These are phyloP conservation scores for Amphiprion ocellaris DNA, from an alignment of 2,113 vertebrate species.

Conservation along the genomic window DNA sequence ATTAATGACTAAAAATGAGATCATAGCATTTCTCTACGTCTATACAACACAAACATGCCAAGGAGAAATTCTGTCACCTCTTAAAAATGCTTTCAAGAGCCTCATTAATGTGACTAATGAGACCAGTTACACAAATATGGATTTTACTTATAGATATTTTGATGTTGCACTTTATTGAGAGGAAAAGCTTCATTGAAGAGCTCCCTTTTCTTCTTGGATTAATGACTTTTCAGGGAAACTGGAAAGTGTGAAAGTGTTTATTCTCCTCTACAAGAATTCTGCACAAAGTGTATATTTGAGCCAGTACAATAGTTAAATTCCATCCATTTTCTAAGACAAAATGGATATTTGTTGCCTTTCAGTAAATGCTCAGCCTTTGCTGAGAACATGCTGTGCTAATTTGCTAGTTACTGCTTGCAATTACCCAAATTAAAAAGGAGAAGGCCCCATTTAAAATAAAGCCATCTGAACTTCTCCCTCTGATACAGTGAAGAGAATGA, in stretches of 20 bases:
- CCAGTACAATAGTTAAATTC: too few species aligned
- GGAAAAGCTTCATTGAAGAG: too few species aligned
- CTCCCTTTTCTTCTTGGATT: background rate
- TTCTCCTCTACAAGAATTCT: too few species aligned
- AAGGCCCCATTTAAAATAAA: background rate
- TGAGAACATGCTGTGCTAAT: slow-evolving; percentile 4
- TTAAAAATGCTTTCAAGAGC: too few species aligned
- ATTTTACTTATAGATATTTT: background rate
- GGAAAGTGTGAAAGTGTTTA: too few species aligned
- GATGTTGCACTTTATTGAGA: background rate
- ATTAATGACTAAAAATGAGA: too few species aligned
- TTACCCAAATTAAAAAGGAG: slow-evolving; percentile 1
- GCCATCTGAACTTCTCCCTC: slow-evolving; percentile 23
- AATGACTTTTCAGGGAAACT: too few species aligned
- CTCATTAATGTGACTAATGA: too few species aligned
- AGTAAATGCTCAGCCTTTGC: slow-evolving; percentile 4
- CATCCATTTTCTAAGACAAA: too few species aligned
- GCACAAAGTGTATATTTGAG: too few species aligned
- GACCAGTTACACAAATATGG: background rate
- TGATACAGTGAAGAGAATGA: background rate
- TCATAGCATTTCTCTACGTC: background rate
- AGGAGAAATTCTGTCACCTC: too few species aligned
- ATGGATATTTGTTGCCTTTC: background rate
- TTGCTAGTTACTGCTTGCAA: background rate
- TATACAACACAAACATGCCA: background rate